Percentiles rank a stretch among this genome's conserved stretches.
Conservation (phyloP, 2,113 vertebrate species). For the Epinephelus moara region DNA sequence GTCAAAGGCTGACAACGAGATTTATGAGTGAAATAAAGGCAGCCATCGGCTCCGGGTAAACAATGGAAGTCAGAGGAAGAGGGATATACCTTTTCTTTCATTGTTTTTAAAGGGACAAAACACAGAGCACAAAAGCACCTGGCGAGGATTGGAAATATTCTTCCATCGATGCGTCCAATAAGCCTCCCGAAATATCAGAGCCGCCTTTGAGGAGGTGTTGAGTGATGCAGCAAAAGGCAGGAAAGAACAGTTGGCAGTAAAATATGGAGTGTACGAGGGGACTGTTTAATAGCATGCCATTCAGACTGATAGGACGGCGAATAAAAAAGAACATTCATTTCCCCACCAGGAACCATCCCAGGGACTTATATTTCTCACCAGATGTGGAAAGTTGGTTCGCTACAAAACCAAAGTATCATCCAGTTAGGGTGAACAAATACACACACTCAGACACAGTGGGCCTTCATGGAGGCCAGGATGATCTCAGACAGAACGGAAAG, state of each 20-base stretch:
- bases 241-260: conserved; percentile 55
- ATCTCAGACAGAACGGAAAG: conserved; percentile 45
- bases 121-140: conserved; percentile 20
- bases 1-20: conserved; percentile 70
- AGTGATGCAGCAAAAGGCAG: conserved; percentile 32
- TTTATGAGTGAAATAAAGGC: conserved; percentile 78
- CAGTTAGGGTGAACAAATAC: conserved; percentile 11
- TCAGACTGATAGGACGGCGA: conserved; percentile 45
- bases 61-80: conserved; percentile 62
- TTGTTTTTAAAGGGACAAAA: conserved; percentile 29
- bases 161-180: conserved; percentile 10
- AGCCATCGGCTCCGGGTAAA: conserved; percentile 66
- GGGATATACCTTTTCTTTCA: conserved; percentile 56
- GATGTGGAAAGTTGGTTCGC: conserved; percentile 32
- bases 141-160: not conserved
- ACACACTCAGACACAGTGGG: not conserved
- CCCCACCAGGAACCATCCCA: conserved; percentile 43
- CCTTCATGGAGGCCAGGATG: conserved; percentile 51
- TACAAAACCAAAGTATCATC: not conserved
- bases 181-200: conserved; percentile 14
- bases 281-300: conserved; percentile 47
- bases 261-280: conserved; percentile 26
- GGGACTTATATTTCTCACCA: conserved; percentile 43
- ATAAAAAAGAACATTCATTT: conserved; percentile 59
- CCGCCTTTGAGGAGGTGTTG: conserved; percentile 29